Evolutionary conservation across 2,888 invertebrate species (phyloP), one percentile per base, ranked within the genome.

Genomic region (Melieria omissa): DNA sequence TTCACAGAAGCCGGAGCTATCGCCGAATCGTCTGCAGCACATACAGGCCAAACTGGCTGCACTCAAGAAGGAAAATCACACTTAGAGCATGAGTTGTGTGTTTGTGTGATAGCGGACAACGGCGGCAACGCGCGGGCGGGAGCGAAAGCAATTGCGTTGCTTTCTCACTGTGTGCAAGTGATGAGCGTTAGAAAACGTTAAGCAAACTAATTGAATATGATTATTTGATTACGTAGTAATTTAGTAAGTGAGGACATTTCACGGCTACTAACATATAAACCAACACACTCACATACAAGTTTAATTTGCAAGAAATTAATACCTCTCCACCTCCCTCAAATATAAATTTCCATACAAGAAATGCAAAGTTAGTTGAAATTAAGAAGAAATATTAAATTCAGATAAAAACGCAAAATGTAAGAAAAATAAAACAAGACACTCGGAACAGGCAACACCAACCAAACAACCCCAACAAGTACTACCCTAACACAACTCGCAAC

Each of bases 21-120:
- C 87, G 67, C 86, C 86, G 47, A 85, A 86, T 79, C 87, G 87
- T 52, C 79, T 87, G 70, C 86, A 86, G 72, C 85, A 86, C 69
- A 82, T 87, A 71, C 87, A 87, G 77, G 87, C 87, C 44, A 87
- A 87, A 73, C 75, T 87, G 78, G 86, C 87, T 46, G 86, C 86
- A 78, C 83, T 86, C 60, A 87, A 85, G 74, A 85, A 86, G 77
- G 86, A 86, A 74, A 83, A 82, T 75, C 83, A 85, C 73, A 80
- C 82, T 78, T 81, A 84, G 72, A 70, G 64, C 9, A 46, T 16
- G 9, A 55, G 4, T 66, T 4, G 29, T 29, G 29, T 2, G 29
- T 29, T 29, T 29, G 12, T 68, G 49, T 9, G 45, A 12, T 45
- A 61, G 58, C 58, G 41, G 41, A 5, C 58, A 29, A 10, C 1